Base-by-base conservation (phyloP, 2,113 vertebrate genomes). In the Oncorhynchus masou region DNA sequence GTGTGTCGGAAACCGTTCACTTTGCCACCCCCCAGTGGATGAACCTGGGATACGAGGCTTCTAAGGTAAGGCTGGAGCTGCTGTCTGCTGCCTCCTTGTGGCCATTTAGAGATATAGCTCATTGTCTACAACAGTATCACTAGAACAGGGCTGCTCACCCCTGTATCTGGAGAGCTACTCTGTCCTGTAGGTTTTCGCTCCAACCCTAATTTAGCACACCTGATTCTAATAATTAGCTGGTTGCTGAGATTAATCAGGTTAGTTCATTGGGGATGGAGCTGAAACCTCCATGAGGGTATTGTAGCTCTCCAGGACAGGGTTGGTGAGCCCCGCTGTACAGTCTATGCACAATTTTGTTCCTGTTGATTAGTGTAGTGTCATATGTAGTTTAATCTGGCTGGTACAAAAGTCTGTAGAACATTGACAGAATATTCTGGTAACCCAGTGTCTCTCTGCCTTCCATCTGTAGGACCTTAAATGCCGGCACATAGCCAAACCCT, bases 21-120 rank as follows among this genome's bases (percentile, higher is more conserved):
- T 99, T 99, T 84, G 98, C 97, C 91, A 99, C 97, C 82, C 96
- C 96, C 80, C 96, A 98, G 93, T 99, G 98, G 98, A 97, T 98
- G 87, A 97, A 96, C 82, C 95, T 96, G 94, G 98, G 97, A 78
- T 98, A 98, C 83, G 95, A 97, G 94, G 97, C 97, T 34, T 95
- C 97, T 87, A 98, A 98, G 97, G 97, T 99, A 45, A 45, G 39
- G 39, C 39, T 45, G 85, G 78, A 74, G 2, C 7, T 34, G 34
- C 6, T 7, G 6, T 34, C 34, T 34, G 60, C n/a, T 19, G 0
- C 60, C 60, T 16, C 22, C 24, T 12, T n/a, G 60, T 64, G 60
- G 60, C 7, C 9, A 22, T 22, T 64, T 24, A 64, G 60, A 64
- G 60, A 19, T 22, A 64, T 64, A 5, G 20, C 60, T 64, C 20